A percentile compares a stretch with the other conserved stretches of the same genome.
These are phyloP conservation scores for Bradypodion pumilum DNA, from an alignment of 2,797 vertebrate species.

Conservation along the genomic window DNA sequence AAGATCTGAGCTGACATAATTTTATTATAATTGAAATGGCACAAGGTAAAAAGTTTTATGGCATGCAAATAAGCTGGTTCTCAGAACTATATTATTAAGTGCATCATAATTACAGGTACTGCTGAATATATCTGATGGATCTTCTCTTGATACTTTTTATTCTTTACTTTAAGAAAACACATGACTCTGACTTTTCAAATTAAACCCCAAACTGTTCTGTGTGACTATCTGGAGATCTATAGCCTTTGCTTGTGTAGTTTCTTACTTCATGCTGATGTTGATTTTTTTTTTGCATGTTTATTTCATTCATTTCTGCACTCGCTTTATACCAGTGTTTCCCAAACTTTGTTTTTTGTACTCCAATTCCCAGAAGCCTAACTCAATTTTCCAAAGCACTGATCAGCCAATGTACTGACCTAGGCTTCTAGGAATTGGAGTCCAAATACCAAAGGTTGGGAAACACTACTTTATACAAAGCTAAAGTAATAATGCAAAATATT, in stretches of 20 bases:
- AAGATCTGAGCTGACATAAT: not conserved
- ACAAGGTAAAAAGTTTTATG: not conserved
- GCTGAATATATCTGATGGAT: not conserved
- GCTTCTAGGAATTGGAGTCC: too few relatives aligned
- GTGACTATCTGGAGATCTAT: not conserved
- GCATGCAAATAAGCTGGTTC: not conserved
- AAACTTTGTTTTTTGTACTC: too few relatives aligned
- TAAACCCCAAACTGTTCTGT: not conserved
- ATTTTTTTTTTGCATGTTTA: too few relatives aligned
- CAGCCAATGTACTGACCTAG: too few relatives aligned
- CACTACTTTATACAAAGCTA: not conserved
- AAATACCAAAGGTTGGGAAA: too few relatives aligned
- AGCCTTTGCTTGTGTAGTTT: not conserved
- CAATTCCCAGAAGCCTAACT: too few relatives aligned
- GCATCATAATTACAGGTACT: not conserved
- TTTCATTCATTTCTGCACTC: not conserved
- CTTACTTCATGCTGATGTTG: not conserved
- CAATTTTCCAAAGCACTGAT: too few relatives aligned
- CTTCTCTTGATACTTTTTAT: not conserved
- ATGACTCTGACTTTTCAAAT: not conserved
- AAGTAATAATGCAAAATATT: not conserved
- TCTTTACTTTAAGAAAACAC: not conserved
- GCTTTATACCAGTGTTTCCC: too few relatives aligned
- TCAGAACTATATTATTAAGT: not conserved
- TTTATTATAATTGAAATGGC: not conserved